Evolutionary conservation across 2,888 invertebrate species (phyloP), one percentile per base, ranked within the genome.

Genomic region (Teleiodes luculella): DNA sequence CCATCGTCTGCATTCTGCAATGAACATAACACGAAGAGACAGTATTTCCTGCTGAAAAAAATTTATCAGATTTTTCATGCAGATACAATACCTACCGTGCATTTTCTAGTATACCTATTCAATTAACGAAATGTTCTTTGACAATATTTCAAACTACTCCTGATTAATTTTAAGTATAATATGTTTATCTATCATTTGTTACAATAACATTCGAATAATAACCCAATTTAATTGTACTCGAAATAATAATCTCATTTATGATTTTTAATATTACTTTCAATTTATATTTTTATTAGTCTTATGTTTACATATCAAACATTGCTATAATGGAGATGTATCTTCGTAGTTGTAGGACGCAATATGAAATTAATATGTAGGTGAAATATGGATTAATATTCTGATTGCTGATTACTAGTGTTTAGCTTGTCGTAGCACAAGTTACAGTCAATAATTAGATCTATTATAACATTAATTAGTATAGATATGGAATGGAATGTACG

Each of bases 311-410:
- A 48, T 33, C 18, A 48, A 16, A 48, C 16, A 41, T 33, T 20
- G 7, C 13, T 35, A 35, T 18, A 30, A 2, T 18, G 37, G 33
- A 18, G 47, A 47, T 47, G 18, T 47, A 10, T 36, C 36, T 49
- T 28, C 24, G 16, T 49, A 49, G 35, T 28, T 28, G 13, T 49
- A 49, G 36, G 49, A 49, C 37, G 49, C 49, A 49, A 49, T 49
- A 49, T 49, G 6, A 43, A 43, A 28, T n/a, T 11, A 43, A 28
- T 11, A 48, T 48, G 39, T 41, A 41, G 39, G 10, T 20, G 11
- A 7, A 18, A 35, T n/a, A 35, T 33, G 13, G 18, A 35, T 35
- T 18, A 35, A 35, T 35, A 11, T 48, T 28, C 46, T n/a, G 6
- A 47, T 16, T n/a, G n/a, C n/a, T 11, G 18, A 47, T 47, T 48